Evolutionary conservation across 2,797 vertebrate genomes (phyloP), one percentile per base, ranked within the genome.

Genomic region (Sebastes iracundus): DNA sequence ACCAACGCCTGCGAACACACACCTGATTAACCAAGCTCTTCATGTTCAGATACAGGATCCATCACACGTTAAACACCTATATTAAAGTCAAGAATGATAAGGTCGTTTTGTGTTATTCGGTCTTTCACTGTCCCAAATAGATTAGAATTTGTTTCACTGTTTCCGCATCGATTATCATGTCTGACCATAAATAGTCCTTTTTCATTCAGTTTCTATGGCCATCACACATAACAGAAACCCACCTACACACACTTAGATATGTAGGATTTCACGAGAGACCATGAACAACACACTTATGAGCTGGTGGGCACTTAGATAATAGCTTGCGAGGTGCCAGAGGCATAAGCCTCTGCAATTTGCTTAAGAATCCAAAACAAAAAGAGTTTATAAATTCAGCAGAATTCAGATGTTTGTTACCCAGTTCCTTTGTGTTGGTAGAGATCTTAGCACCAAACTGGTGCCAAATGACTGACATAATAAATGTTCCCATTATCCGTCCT

Each of bases 231-330:
- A 93, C 91, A 95, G 88, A 96, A 88, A 91, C 90, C 88, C 88
- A 85, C 90, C 93, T 93, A 91, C 91, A 90, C 91, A 90, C 83
- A 83, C 76, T 87, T 82, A 79, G 85, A 90, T 88, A 90, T 93
- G 92, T 87, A 92, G 90, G 90, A 80, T 92, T 94, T 91, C 81
- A 93, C 92, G 84, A 93, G 95, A 96, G 96, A 98, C 96, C 96
- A 96, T 97, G 94, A 96, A 96, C 96, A 96, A 97, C 96, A 98
- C 97, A 96, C 96, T 96, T 96, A 95, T 95, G 94, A 97, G 97
- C 96, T 97, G 97, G 96, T 98, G 98, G 98, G 97, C 98, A 99
- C 99, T 99, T 99, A 96, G 94, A 94, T 96, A 97, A 97, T 96
- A 97, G 97, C 96, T 98, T 96, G 95, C 95, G 95, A 96, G 96